Evolutionary conservation across 2,113 vertebrate species (phyloP).

Genomic region (Lepisosteus oculatus): DNA sequence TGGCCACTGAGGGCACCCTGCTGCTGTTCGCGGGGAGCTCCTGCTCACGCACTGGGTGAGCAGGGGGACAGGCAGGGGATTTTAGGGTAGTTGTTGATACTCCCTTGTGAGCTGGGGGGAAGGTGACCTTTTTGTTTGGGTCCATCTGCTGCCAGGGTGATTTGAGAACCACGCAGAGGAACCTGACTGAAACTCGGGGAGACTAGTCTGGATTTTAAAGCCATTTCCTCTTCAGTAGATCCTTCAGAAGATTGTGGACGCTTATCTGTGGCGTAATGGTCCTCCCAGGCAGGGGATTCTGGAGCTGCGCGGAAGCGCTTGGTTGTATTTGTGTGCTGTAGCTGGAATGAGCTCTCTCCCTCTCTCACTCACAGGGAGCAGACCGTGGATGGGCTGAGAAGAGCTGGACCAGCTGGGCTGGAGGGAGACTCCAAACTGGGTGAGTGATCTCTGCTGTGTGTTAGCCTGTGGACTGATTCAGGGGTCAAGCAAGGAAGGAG

Average conservation of each 20-base stretch:
- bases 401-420: constrained; percentile 41
- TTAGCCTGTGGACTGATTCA: neutral
- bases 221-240: neutral
- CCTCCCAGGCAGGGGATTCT: too few species aligned
- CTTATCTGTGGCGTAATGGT: neutral
- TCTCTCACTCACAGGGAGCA: constrained; percentile 32
- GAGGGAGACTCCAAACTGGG: constrained; percentile 58
- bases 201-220: too few species aligned
- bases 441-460: constrained; percentile 37
- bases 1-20: constrained; percentile 77
- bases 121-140: too few species aligned
- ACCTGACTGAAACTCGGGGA: too few species aligned
- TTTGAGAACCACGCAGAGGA: too few species aligned
- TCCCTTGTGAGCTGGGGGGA: too few species aligned
- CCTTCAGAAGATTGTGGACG: neutral
- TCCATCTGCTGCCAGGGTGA: too few species aligned
- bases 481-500: neutral
- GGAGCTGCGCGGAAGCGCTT: neutral
- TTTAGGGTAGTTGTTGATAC: too few species aligned
- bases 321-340: constrained; percentile 1
- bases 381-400: constrained; percentile 45
- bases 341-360: neutral
- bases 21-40: constrained; percentile 85
- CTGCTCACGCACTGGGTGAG: constrained; percentile 82
- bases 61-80: neutral